Percentiles rank a stretch among this genome's conserved stretches.
These are phyloP conservation scores for Sclerodermus sp. DNA, from an alignment of 2,888 invertebrate species.

Conservation along the genomic window DNA sequence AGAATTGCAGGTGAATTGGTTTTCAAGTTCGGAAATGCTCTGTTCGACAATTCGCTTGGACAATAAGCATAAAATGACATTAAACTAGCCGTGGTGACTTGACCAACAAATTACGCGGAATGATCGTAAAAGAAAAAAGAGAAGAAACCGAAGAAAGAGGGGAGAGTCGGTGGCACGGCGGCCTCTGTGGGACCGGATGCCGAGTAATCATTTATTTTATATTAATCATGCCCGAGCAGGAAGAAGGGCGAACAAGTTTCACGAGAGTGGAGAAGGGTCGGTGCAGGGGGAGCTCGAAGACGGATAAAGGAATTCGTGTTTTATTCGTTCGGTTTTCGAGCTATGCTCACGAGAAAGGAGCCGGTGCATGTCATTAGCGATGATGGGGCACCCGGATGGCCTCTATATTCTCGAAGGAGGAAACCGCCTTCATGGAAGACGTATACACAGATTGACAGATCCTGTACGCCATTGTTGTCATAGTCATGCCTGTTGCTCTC, in stretches of 20 bases:
- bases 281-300: constrained; percentile 11
- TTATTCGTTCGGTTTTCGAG: constrained; percentile 32
- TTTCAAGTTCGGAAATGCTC: constrained; percentile 26
- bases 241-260: constrained; percentile 37
- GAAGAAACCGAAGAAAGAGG: constrained; percentile 9
- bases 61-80: constrained; percentile 56
- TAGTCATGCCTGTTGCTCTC: constrained; percentile 53
- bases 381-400: constrained; percentile 49
- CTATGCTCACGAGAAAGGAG: constrained; percentile 33
- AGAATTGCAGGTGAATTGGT: constrained; percentile 16
- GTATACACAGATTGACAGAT: constrained; percentile 54
- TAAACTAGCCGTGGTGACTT: constrained; percentile 54
- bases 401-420: constrained; percentile 36
- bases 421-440: constrained; percentile 51
- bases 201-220: constrained; percentile 55
- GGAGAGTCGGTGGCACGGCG: constrained; percentile 10
- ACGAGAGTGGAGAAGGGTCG: constrained; percentile 10
- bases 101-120: constrained; percentile 56
- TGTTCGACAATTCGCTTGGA: constrained; percentile 47
- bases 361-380: constrained; percentile 55
- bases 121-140: constrained; percentile 41
- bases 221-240: constrained; percentile 53
- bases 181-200: constrained; percentile 54
- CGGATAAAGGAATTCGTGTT: constrained; percentile 30
- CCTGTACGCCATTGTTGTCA: constrained; percentile 50